These are phyloP conservation scores for Pinna nobilis DNA, from an alignment of 1,140 invertebrate species.

Conservation along the genomic window DNA sequence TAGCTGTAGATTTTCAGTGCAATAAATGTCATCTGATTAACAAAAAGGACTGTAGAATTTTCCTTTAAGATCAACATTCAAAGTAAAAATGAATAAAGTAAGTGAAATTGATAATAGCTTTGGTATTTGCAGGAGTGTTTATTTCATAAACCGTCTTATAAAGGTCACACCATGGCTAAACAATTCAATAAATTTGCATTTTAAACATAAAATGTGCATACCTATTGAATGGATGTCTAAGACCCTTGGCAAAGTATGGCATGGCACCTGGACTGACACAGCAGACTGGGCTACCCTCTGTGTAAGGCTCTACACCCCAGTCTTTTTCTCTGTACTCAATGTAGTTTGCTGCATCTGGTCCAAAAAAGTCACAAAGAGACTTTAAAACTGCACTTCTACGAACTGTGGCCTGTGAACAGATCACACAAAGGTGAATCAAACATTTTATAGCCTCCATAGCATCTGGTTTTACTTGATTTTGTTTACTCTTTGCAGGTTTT, in stretches of 20 bases:
- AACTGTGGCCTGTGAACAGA: slow-evolving; percentile 44
- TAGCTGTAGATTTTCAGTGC: too few species aligned
- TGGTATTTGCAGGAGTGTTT: background rate
- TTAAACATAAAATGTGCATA: slow-evolving; percentile 29
- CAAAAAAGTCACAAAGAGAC: slow-evolving; percentile 71
- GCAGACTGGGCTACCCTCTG: slow-evolving; percentile 69
- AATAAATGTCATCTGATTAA: too few species aligned
- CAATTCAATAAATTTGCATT: background rate
- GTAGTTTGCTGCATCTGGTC: slow-evolving; percentile 59
- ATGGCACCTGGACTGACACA: slow-evolving; percentile 67
- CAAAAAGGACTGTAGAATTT: too few species aligned
- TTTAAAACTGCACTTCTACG: slow-evolving; percentile 70
- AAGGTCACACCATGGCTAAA: background rate
- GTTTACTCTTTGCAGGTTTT: too few species aligned
- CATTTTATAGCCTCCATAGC: too few species aligned
- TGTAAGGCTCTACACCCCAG: slow-evolving; percentile 72
- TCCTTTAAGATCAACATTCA: too few species aligned
- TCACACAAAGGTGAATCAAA: too few species aligned
- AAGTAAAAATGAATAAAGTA: too few species aligned
- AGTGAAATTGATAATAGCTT: background rate
- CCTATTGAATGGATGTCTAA: slow-evolving; percentile 66
- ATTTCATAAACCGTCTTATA: background rate
- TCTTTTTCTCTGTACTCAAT: slow-evolving; percentile 73
- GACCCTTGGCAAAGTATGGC: slow-evolving; percentile 59
- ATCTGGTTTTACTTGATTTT: too few species aligned